A percentile compares a stretch with the other conserved stretches of the same genome.
Evolutionary conservation across 2,113 vertebrate species (phyloP).

Genomic region (Coregonus clupeaformis): DNA sequence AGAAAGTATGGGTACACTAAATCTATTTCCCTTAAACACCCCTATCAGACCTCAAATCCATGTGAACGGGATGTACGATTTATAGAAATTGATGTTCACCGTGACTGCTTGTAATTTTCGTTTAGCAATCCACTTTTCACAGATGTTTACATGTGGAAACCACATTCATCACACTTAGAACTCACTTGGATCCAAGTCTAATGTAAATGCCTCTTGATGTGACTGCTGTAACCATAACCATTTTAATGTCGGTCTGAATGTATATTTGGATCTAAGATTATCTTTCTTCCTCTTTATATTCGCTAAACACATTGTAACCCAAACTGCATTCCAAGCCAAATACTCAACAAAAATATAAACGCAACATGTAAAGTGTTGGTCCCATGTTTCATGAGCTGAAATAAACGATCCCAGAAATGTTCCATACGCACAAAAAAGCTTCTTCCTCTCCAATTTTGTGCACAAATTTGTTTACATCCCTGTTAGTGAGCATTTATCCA

Average conservation of each 20-base stretch:
- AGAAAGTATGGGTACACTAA: background rate
- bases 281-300: background rate
- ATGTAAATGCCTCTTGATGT: background rate
- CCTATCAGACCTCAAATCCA: background rate
- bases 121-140: too few species aligned
- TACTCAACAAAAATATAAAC: too few species aligned
- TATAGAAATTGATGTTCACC: background rate
- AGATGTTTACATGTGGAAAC: too few species aligned
- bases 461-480: too few species aligned
- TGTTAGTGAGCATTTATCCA: too few species aligned
- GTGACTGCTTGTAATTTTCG: background rate
- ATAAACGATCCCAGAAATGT: too few species aligned
- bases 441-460: background rate
- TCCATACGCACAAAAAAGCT: too few species aligned
- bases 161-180: too few species aligned
- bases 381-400: too few species aligned
- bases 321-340: slow-evolving; percentile 12
- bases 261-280: background rate
- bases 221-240: background rate
- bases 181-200: too few species aligned
- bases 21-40: background rate
- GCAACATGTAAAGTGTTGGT: too few species aligned
- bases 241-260: background rate
- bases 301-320: background rate
- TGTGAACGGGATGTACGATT: background rate